Percentiles rank a stretch among this genome's conserved stretches.
phyloP scores from a whole-genome alignment of 2,113 vertebrate species.

The Toxotes chatareus region DNA sequence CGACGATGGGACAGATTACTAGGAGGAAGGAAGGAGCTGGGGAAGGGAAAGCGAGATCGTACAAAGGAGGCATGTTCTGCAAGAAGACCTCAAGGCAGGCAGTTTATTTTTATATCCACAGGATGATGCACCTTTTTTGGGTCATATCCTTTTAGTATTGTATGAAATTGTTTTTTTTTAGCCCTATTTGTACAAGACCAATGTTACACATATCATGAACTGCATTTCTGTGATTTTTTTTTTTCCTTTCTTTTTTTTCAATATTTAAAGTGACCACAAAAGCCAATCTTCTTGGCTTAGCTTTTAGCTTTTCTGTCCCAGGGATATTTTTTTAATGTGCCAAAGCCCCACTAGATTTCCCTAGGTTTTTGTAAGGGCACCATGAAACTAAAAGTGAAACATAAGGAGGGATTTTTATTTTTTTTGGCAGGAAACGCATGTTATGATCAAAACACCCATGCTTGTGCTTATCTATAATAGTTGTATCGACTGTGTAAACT shows the following conservation, averaged over 20 bases:
- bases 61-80: conserved; percentile 21
- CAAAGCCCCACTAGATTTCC: conserved; percentile 42
- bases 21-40: conserved; percentile 7
- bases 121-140: conserved; percentile 42
- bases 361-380: conserved; percentile 12
- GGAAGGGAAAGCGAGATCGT: conserved; percentile 33
- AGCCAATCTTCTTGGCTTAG: conserved; percentile 48
- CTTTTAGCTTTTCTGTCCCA: conserved; percentile 31
- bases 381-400: conserved; percentile 29
- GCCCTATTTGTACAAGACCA: conserved; percentile 35
- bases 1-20: conserved; percentile 71
- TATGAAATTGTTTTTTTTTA: conserved; percentile 44
- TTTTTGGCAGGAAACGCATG: neutral
- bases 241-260: neutral
- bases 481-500: conserved; percentile 36
- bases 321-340: conserved; percentile 46
- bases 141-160: conserved; percentile 61
- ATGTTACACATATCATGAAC: conserved; percentile 71
- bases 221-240: conserved; percentile 49
- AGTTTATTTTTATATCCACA: conserved; percentile 52
- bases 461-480: conserved; percentile 20
- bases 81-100: conserved; percentile 42
- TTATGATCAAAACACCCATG: neutral
- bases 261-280: conserved; percentile 64
- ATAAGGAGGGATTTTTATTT: conserved; percentile 12